Evolutionary conservation across 2,797 vertebrate species (phyloP), one percentile per base, ranked within the genome.

Genomic region (Varecia variegata): DNA sequence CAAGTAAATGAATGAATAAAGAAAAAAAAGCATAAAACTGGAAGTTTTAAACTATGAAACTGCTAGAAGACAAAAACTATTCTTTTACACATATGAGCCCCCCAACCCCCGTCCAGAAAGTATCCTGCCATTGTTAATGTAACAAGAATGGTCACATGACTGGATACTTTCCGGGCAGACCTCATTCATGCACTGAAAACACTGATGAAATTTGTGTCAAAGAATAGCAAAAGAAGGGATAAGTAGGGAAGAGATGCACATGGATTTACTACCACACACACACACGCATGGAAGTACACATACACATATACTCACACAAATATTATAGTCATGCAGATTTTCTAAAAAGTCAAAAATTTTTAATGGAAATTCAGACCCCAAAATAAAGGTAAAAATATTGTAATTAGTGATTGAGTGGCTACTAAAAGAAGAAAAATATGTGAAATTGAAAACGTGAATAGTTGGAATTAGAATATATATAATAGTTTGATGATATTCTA

Each of bases 371-470:
- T 54, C 50, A 5, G 13, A 96, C 38, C 10, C 0, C 8, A 1
- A 74, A 80, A 47, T 65, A 68, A 87, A 94, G 25, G 17, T 27
- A 67, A 70, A 88, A 45, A 17, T 60, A 14, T 25, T 67, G 2
- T 40, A 38, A 60, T 35, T 56, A 93, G 14, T 80, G 3, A 56
- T 2, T 76, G 35, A 3, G 0, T 94, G 23, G 23, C 3, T 43
- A 92, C 23, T 77, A 68, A n/a, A 15, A 76, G 9, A 94, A 74
- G 70, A 50, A 62, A 77, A 84, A 56, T 54, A 87, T 38, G 47
- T 79, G 4, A 90, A 85, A 60, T 45, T 54, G 2, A 87, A 94
- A 58, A 86, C 2, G 5, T 47, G 8, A 90, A n/a, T 38, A 71
- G 1, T 11, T 74, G 23, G 20, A 84, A 27, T 86, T 70, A 88